Base-by-base conservation (phyloP, 2,888 invertebrate genomes). In the Crioceris asparagi region DNA sequence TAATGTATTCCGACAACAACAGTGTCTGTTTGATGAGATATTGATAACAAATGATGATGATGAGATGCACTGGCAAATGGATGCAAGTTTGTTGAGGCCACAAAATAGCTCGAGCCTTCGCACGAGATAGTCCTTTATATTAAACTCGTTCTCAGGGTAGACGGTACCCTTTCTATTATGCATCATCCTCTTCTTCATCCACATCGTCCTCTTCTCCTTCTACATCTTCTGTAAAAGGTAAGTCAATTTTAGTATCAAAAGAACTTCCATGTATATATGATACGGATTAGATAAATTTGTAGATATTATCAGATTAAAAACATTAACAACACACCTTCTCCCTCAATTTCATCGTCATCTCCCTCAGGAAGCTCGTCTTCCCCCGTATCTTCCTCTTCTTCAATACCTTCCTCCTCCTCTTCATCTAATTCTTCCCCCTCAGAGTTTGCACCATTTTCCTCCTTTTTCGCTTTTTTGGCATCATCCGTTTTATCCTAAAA, bases 401-500 rank as follows among this genome's bases (percentile, higher is more conserved):
- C 62, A 32, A 56, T 56, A 19, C 54, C 59, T 39, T 62, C 62
- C 35, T 64, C 74, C 44, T 74, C 75, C 40, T 78, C 79, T 40
- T 79, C 79, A 33, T 79, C 79, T 50, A 80, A 72, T 41, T 72
- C 72, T 44, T 68, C 65, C 11, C 68, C 68, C 29, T 70, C 69
- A 42, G 75, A 76, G 17, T 75, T 77, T 38, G 77, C 79, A 19
- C 81, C 82, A 55, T 83, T 82, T 60, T 83, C 82, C 59, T 82
- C 82, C 68, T 81, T 83, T 70, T 79, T 80, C 66, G 78, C 77
- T 68, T 83, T 83, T 69, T 83, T 83, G 49, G 76, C 74, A 43
- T 82, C 82, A 39, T 80, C 78, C 48, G 69, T 69, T 67, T 82
- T 82, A 49, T 82, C 82, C 81, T 82, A n/a, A n/a, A n/a, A n/a